Conservation (phyloP, 35 echinoderm and acorn worm genomes). For the Diadema setosum region DNA sequence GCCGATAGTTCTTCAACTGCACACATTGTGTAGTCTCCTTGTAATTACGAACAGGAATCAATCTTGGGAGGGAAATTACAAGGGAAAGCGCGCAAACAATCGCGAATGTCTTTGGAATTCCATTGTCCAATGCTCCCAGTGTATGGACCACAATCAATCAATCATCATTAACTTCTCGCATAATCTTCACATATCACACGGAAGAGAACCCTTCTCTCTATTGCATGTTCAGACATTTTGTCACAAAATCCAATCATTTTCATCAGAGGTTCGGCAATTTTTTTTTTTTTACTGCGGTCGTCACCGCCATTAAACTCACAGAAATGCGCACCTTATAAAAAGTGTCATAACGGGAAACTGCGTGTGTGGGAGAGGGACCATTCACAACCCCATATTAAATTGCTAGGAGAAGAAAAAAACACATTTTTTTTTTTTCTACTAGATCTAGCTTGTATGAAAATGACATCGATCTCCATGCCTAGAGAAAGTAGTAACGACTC, state of each 20-base stretch:
- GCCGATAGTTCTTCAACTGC: not conserved
- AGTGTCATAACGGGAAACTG: not conserved
- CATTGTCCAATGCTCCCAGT: no score
- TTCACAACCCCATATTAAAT: not conserved
- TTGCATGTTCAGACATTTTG: not conserved
- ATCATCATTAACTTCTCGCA: not conserved
- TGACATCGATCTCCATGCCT: not conserved
- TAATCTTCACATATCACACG: no score
- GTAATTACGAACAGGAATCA: not conserved
- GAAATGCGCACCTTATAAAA: slow-evolving; percentile 12
- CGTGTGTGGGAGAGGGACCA: not conserved
- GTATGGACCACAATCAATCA: no score
- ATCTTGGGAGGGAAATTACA: not conserved
- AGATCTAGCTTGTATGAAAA: not conserved
- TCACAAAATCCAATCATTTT: not conserved
- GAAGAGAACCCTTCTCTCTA: not conserved
- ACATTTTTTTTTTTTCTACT: no score
- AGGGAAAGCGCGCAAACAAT: no score
- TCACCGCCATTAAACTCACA: not conserved
- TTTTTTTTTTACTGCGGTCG: no score
- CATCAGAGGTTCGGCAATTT: not conserved
- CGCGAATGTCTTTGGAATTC: no score
- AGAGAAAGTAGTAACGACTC: not conserved
- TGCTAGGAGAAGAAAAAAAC: no score
- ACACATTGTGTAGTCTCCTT: not conserved